Evolutionary conservation across 2,113 vertebrate species (phyloP).

Genomic region (Mustela nigripes): DNA sequence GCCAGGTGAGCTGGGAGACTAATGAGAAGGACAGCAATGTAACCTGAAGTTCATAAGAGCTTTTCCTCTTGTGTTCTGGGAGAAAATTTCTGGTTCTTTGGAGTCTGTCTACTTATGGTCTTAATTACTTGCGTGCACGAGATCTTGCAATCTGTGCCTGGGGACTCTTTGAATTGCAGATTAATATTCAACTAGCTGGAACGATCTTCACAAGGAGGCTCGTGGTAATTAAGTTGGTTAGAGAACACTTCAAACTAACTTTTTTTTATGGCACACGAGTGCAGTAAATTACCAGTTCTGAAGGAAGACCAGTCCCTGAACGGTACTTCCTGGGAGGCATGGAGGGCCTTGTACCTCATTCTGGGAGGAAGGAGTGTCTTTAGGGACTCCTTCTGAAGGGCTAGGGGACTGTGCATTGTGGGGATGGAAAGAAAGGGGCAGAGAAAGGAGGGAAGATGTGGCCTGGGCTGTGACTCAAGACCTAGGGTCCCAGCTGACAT

Average conservation of each 20-base stretch:
- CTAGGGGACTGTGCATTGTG: too few species aligned
- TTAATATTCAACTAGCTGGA: slow-evolving; percentile 83
- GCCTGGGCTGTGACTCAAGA: not conserved
- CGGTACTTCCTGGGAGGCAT: not conserved
- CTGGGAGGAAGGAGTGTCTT: not conserved
- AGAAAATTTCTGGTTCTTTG: slow-evolving; percentile 53
- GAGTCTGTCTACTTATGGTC: slow-evolving; percentile 67
- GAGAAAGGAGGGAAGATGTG: not conserved
- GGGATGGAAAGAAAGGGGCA: not conserved
- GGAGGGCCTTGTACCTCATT: not conserved
- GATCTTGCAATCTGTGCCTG: slow-evolving; percentile 73
- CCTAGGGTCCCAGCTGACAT: not conserved
- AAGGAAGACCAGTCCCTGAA: slow-evolving; percentile 45
- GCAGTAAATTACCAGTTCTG: slow-evolving; percentile 62
- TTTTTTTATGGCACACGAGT: slow-evolving; percentile 60
- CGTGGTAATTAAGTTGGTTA: slow-evolving; percentile 79
- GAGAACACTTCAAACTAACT: slow-evolving; percentile 79
- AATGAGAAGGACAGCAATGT: not conserved
- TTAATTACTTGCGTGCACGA: slow-evolving; percentile 74
- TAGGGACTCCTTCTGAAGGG: not conserved
- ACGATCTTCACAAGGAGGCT: slow-evolving; percentile 78
- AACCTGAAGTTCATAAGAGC: not conserved
- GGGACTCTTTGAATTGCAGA: slow-evolving; percentile 81
- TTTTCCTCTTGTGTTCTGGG: not conserved
- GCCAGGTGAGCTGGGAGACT: not conserved